phyloP scores from a whole-genome alignment of 1,140 invertebrate species.

The Drosophila paulistorum region DNA sequence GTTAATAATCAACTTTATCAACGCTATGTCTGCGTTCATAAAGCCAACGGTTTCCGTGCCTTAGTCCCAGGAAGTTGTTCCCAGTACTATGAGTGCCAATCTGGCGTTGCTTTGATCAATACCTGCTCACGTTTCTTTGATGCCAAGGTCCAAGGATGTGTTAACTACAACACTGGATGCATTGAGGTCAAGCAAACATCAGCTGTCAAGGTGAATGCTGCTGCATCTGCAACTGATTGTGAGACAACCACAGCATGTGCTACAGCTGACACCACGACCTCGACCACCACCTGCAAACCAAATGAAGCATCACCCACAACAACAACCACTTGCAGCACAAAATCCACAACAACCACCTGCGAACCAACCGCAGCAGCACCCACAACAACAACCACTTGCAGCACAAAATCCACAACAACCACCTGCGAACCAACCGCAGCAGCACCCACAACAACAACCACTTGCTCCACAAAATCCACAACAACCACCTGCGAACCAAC shows the following conservation, averaged over 20 bases:
- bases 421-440: constrained; percentile 20
- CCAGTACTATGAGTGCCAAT: constrained; percentile 70
- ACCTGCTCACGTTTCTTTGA: constrained; percentile 67
- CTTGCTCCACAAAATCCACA: constrained; percentile 10
- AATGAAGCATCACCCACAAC: background rate
- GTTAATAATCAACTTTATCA: constrained; percentile 66
- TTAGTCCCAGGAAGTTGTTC: constrained; percentile 76
- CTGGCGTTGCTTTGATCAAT: constrained; percentile 45
- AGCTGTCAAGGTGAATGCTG: background rate
- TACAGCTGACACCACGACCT: constrained; percentile 27
- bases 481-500: constrained; percentile 21
- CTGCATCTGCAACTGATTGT: background rate
- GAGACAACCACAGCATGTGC: constrained; percentile 28
- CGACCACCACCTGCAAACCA: constrained; percentile 33
- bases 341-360: background rate
- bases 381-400: constrained; percentile 15
- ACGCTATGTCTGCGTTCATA: constrained; percentile 59
- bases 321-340: background rate
- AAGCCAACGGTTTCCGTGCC: constrained; percentile 61
- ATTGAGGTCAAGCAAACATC: constrained; percentile 35
- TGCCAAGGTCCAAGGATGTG: constrained; percentile 50
- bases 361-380: background rate
- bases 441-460: constrained; percentile 20
- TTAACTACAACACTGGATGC: constrained; percentile 67
- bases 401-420: constrained; percentile 11